Conservation (phyloP, 2,888 invertebrate genomes). For the Tenthredo distinguenda region DNA sequence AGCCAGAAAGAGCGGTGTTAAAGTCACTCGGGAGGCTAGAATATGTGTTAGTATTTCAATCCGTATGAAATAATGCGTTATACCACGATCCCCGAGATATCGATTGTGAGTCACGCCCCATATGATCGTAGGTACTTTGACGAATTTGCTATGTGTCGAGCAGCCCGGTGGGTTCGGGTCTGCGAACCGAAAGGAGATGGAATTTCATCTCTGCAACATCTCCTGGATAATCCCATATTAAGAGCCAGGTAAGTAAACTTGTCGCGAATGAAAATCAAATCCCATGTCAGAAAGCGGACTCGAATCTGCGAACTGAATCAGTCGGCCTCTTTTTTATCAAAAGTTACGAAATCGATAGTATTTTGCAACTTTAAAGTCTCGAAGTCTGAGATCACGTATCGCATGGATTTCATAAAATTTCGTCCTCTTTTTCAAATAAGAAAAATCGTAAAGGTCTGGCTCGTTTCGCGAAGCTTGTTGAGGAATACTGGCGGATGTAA, state of each 20-base stretch:
- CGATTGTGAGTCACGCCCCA: background rate
- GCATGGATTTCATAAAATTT: background rate
- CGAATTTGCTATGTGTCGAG: conserved; percentile 81
- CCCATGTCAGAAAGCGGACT: background rate
- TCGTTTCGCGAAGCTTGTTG: background rate
- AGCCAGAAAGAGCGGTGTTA: conserved; percentile 75
- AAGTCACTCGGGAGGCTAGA: conserved; percentile 75
- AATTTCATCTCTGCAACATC: conserved; percentile 81
- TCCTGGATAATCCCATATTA: conserved; percentile 81
- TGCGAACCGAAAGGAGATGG: conserved; percentile 83
- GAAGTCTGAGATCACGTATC: background rate
- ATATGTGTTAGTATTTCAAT: conserved; percentile 77
- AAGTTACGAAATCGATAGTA: background rate
- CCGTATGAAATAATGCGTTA: background rate
- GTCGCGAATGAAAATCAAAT: background rate
- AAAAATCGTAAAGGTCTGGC: background rate
- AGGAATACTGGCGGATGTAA: background rate
- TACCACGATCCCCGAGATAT: background rate
- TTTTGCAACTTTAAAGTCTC: background rate
- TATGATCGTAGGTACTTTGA: conserved; percentile 80
- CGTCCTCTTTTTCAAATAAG: background rate
- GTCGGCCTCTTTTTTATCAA: background rate
- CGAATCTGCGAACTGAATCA: background rate
- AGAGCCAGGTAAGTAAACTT: conserved; percentile 77
- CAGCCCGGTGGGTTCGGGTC: conserved; percentile 80